phyloP scores from a whole-genome alignment of 2,113 vertebrate species.

The Myxocyprinus asiaticus region DNA sequence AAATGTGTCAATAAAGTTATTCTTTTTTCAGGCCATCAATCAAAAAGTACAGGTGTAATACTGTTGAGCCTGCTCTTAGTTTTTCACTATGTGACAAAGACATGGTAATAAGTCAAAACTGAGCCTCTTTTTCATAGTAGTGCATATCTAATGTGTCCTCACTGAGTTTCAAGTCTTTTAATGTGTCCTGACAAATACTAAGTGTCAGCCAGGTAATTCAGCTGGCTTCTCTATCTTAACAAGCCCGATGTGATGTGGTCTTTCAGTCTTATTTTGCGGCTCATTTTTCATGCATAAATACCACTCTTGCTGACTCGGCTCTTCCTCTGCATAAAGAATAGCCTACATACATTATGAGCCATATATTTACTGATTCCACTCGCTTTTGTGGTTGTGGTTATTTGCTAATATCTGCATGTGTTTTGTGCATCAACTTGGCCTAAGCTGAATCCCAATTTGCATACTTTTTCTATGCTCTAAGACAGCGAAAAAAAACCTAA shows the following conservation, averaged over 20 bases:
- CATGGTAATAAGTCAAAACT: constrained; percentile 25
- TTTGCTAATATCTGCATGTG: too few species aligned
- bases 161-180: constrained; percentile 36
- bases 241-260: constrained; percentile 70
- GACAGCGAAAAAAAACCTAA: too few species aligned
- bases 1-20: constrained; percentile 26
- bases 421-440: constrained; percentile 70
- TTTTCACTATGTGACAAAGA: constrained; percentile 23
- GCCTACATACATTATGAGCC: constrained; percentile 71
- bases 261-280: constrained; percentile 75
- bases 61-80: background rate
- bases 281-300: constrained; percentile 81
- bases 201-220: constrained; percentile 62
- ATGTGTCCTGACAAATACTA: constrained; percentile 44
- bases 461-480: too few species aligned
- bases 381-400: constrained; percentile 51
- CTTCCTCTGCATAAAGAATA: constrained; percentile 73
- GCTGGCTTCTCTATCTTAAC: constrained; percentile 76
- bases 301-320: constrained; percentile 75
- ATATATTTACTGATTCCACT: constrained; percentile 67
- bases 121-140: background rate
- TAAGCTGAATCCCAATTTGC: constrained; percentile 37
- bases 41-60: constrained; percentile 18
- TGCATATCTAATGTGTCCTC: constrained; percentile 10
- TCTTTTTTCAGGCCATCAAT: constrained; percentile 25